Conservation (phyloP, 2,888 invertebrate genomes). For the Danaus chrysippus region DNA sequence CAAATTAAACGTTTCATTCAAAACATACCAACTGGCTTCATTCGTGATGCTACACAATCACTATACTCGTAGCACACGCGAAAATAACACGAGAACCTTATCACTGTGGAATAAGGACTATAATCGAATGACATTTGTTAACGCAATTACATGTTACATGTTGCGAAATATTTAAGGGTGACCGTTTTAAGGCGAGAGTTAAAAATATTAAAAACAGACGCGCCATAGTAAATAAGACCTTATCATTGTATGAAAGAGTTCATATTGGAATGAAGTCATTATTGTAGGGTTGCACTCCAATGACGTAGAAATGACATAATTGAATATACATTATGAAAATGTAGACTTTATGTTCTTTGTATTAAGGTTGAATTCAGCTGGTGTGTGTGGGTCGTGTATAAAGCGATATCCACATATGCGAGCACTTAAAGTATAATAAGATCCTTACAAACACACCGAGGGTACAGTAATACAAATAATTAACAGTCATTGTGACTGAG, state of each 20-base stretch:
- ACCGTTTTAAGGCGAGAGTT: background rate
- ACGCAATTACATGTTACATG: conserved; percentile 28
- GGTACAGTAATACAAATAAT: conserved; percentile 48
- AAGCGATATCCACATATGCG: conserved; percentile 53
- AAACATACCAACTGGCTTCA: conserved; percentile 61
- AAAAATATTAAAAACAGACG: too few species aligned
- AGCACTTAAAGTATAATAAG: conserved; percentile 50
- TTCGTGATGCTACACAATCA: conserved; percentile 54
- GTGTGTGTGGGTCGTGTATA: conserved; percentile 1
- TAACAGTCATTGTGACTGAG: conserved; percentile 53
- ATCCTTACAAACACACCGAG: conserved; percentile 40
- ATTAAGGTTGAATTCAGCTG: conserved; percentile 18
- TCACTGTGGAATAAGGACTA: too few species aligned
- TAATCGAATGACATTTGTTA: background rate
- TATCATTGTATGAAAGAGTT: too few species aligned
- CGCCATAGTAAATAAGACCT: too few species aligned
- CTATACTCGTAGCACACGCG: background rate
- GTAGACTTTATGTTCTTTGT: background rate
- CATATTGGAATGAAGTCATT: too few species aligned
- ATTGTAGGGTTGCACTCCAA: too few species aligned
- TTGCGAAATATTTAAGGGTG: conserved; percentile 23
- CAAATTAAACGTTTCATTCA: conserved; percentile 76
- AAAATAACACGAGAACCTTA: too few species aligned
- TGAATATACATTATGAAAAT: background rate
- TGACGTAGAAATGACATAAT: too few species aligned